Percentiles rank a stretch among this genome's conserved stretches.
phyloP scores from a whole-genome alignment of 2,888 invertebrate genomes.

The Heliconius cydno region DNA sequence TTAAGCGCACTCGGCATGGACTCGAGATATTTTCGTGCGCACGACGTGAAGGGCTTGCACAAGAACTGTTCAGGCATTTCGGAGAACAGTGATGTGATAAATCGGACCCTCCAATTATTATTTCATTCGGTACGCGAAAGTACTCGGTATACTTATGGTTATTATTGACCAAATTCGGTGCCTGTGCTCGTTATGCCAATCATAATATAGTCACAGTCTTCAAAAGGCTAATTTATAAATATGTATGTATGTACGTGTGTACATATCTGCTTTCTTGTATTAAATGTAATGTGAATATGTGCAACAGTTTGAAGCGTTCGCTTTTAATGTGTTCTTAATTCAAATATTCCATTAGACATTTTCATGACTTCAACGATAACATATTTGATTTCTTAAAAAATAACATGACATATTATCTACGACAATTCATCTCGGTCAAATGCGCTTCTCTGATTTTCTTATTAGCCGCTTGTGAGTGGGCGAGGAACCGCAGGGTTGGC shows the following conservation, averaged over 20 bases:
- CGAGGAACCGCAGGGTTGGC: slow-evolving; percentile 57
- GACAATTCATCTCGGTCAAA: slow-evolving; percentile 70
- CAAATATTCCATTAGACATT: slow-evolving; percentile 62
- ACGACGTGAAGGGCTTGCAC: slow-evolving; percentile 79
- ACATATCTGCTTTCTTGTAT: slow-evolving; percentile 26
- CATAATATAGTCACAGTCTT: slow-evolving; percentile 57
- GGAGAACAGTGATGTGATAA: slow-evolving; percentile 81
- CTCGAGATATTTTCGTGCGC: slow-evolving; percentile 80
- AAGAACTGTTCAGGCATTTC: slow-evolving; percentile 80
- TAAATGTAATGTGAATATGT: slow-evolving; percentile 14
- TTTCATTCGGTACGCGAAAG: slow-evolving; percentile 80
- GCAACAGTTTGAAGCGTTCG: neutral
- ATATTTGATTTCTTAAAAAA: slow-evolving; percentile 71
- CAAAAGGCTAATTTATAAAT: slow-evolving; percentile 39
- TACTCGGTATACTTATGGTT: slow-evolving; percentile 77
- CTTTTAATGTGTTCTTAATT: slow-evolving; percentile 1
- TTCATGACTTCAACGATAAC: slow-evolving; percentile 58
- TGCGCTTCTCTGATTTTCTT: slow-evolving; percentile 70
- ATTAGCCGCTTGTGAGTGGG: slow-evolving; percentile 68
- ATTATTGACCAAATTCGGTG: slow-evolving; percentile 81
- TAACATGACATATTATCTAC: slow-evolving; percentile 74
- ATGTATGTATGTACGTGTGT: slow-evolving; percentile 32
- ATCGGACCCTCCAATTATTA: slow-evolving; percentile 82
- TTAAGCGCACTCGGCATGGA: slow-evolving; percentile 75
- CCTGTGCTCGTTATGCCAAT: slow-evolving; percentile 79